These are phyloP conservation scores for Mus pahari DNA, from an alignment of 2,113 vertebrate genomes.

Conservation along the genomic window DNA sequence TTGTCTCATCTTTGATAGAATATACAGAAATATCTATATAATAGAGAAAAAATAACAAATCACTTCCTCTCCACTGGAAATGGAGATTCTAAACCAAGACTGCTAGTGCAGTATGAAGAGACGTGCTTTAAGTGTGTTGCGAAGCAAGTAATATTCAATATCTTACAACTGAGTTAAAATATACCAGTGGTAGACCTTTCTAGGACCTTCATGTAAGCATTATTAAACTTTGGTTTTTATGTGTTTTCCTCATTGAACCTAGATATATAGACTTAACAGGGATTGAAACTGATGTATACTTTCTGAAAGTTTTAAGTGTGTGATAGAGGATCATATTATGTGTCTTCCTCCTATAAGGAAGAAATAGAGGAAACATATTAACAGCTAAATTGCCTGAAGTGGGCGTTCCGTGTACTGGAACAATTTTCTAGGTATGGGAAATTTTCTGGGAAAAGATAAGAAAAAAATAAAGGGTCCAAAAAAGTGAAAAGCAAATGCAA, in stretches of 20 bases:
- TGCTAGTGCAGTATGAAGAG: slow-evolving; percentile 9
- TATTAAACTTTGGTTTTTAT: slow-evolving; percentile 71
- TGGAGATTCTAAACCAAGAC: neutral
- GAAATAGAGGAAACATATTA: slow-evolving; percentile 65
- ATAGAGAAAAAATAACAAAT: neutral
- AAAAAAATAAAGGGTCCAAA: neutral
- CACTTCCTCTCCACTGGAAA: neutral
- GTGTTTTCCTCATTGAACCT: slow-evolving; percentile 55
- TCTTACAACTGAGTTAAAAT: slow-evolving; percentile 62
- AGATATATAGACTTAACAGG: slow-evolving; percentile 61
- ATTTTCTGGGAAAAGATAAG: slow-evolving; percentile 61
- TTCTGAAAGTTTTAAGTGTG: slow-evolving; percentile 48
- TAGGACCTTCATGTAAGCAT: neutral
- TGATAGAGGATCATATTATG: slow-evolving; percentile 31
- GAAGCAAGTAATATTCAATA: slow-evolving; percentile 66
- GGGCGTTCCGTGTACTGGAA: slow-evolving; percentile 23
- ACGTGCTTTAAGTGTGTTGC: slow-evolving; percentile 45
- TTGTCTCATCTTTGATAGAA: slow-evolving; percentile 37
- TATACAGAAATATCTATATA: slow-evolving; percentile 45
- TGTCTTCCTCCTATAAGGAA: slow-evolving; percentile 62
- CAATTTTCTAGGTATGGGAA: slow-evolving; percentile 51
- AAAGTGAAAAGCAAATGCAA: slow-evolving; percentile 32
- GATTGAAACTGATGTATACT: slow-evolving; percentile 66
- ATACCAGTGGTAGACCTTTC: slow-evolving; percentile 49
- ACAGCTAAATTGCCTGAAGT: slow-evolving; percentile 48